phyloP scores from a whole-genome alignment of 2,797 vertebrate genomes.

The Potorous gilbertii region DNA sequence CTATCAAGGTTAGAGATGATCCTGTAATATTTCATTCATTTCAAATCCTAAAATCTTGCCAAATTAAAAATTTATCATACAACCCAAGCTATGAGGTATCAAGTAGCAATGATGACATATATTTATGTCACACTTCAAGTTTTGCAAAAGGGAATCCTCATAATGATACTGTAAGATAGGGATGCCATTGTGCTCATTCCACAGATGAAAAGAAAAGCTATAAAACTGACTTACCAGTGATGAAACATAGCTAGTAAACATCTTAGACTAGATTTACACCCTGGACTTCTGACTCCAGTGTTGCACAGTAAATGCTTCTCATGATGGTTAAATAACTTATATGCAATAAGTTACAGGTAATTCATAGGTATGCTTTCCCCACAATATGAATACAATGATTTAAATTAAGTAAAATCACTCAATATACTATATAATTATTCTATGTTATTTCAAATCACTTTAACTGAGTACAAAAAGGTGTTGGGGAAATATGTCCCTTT shows the following conservation, averaged over 20 bases:
- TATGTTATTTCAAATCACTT: background rate
- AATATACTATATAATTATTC: background rate
- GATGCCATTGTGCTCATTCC: constrained; percentile 7
- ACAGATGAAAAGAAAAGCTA: constrained; percentile 9
- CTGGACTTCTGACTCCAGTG: background rate
- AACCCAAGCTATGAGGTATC: background rate
- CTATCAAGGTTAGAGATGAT: background rate
- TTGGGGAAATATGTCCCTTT: constrained; percentile 32
- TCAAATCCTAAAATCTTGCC: background rate
- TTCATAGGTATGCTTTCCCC: background rate
- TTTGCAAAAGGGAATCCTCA: background rate
- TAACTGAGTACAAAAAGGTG: constrained; percentile 8
- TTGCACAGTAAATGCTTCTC: background rate
- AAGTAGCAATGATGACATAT: background rate
- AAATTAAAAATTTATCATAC: background rate
- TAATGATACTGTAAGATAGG: background rate
- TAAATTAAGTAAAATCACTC: background rate
- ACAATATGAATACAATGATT: background rate
- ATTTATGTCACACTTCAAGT: background rate
- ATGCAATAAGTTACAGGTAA: background rate
- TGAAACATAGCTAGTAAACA: background rate
- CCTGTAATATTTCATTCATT: background rate
- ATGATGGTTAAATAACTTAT: background rate
- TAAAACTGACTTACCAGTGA: constrained; percentile 16
- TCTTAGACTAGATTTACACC: background rate